phyloP scores from a whole-genome alignment of 1,140 invertebrate species.

The Zeugodacus cucurbitae region DNA sequence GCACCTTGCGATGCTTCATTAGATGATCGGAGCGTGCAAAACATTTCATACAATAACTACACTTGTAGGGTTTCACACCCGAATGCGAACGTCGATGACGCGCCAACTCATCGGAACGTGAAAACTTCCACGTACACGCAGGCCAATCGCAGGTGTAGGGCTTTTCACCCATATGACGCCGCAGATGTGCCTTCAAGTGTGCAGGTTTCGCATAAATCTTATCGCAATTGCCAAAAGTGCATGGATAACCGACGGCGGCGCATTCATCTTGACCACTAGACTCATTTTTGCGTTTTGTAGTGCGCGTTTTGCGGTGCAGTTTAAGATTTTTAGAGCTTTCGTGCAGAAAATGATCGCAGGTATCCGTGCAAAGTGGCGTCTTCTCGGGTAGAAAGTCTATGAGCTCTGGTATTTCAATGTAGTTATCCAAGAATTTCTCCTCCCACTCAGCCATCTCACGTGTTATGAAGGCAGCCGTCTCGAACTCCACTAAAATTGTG shows the following conservation, averaged over 20 bases:
- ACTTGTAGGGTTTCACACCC: slow-evolving; percentile 86
- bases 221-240: slow-evolving; percentile 71
- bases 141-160: slow-evolving; percentile 91
- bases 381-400: slow-evolving; percentile 64
- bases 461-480: slow-evolving; percentile 25
- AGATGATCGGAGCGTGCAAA: slow-evolving; percentile 92
- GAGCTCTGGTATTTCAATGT: slow-evolving; percentile 60
- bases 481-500: neutral
- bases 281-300: neutral
- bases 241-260: slow-evolving; percentile 52
- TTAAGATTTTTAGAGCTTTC: slow-evolving; percentile 60
- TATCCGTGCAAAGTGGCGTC: slow-evolving; percentile 66
- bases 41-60: slow-evolving; percentile 83
- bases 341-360: slow-evolving; percentile 64
- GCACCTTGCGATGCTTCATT: slow-evolving; percentile 89
- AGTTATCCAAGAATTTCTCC: slow-evolving; percentile 57
- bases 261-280: neutral
- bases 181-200: slow-evolving; percentile 92
- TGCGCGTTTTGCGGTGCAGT: neutral
- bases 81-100: slow-evolving; percentile 73
- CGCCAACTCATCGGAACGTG: slow-evolving; percentile 88
- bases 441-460: slow-evolving; percentile 60
- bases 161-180: slow-evolving; percentile 94
- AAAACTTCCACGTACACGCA: slow-evolving; percentile 94
- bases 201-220: slow-evolving; percentile 93